Evolutionary conservation across 64 coral and sea anemone genomes (phyloP), one percentile per base, ranked within the genome.

Genomic region (Pachyseris speciosa): DNA sequence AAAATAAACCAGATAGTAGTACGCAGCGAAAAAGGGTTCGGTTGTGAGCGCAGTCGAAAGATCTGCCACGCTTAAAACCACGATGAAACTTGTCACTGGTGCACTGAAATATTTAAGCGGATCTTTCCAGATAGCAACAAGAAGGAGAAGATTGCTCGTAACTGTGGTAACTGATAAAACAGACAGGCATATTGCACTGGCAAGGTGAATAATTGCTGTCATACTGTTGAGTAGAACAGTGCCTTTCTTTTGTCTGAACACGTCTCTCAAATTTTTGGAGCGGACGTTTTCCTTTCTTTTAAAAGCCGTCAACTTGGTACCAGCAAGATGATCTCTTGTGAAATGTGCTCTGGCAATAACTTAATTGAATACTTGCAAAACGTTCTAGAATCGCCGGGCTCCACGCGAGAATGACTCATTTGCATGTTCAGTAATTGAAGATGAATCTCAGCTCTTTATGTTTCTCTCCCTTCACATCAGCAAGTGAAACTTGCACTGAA

Each of bases 121-220:
- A 45, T 92, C 89, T 84, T 92, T 92, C 89, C 89, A 92, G 64
- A 92, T 74, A 48, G 89, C 89, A 67, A 85, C 58, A 29, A 92
- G 66, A 42, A 92, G 79, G 29, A 92, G 69, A 65, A 92, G 49
- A 48, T 92, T 92, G 50, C 89, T 92, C 47, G 89, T 74, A 40
- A 77, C 55, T 25, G 89, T 92, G 36, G 81, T 77, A 36, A 84
- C 25, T 22, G 89, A 92, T 19, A 92, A 49, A 48, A 84, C 17
- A 31, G 67, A 92, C 17, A 92, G 28, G 57, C 89, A 92, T n/a
- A 75, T 34, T 0, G 78, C 89, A 70, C 89, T 92, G 20, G 67
- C 12, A 4, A 92, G 53, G 24, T 81, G 77, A 81, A 81, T 74
- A n/a, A 45, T 58, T n/a, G 17, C 7, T 61, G 77, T 22, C 77